Base-by-base conservation (phyloP, 2,113 vertebrate genomes). In the Gorilla gorilla region DNA sequence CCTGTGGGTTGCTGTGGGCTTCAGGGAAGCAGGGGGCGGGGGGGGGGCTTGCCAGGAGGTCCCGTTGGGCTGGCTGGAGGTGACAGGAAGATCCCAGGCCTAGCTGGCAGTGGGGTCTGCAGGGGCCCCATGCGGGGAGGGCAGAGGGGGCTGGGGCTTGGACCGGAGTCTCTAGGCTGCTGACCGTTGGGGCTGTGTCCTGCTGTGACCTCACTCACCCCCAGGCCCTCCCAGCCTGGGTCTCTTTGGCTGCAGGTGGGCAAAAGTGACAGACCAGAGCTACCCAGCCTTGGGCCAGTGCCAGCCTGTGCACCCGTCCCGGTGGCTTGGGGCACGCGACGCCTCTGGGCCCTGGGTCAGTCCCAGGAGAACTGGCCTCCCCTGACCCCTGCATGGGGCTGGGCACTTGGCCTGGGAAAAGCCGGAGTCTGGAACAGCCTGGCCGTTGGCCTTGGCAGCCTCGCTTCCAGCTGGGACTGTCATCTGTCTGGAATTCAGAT, bases 401-500 rank as follows among this genome's bases (percentile, higher is more conserved):
- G 50, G 79, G 32, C 79, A n/a, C 82, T 45, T 0, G 0, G 50
- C 32, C 86, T 83, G 55, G 59, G 23, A 40, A 13, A 70, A 22
- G 68, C 72, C 2, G 0, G 40, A 61, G 52, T 40, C 79, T 70
- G 30, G 50, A 35, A 87, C 87, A 25, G 50, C 84, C 8, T 82
- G 93, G 78, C 84, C 2, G 20, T 11, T 14, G 16, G 68, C 23
- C 12, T 5, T 66, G 35, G 68, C 80, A 14, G 38, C 76, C 66
- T 45, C 5, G 52, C 70, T 59, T 80, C 68, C 45, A 22, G 68
- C 55, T 12, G 0, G 1, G 10, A 5, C 27, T 1, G 0, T 96
- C 96, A 91, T 66, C 82, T 0, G 32, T 90, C 96, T 95, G 96
- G 96, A 96, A 97, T 94, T 50, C 23, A 59, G 18, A 23, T 48